phyloP scores from a whole-genome alignment of 2,888 invertebrate species.

The Cryptocephalus moraei region DNA sequence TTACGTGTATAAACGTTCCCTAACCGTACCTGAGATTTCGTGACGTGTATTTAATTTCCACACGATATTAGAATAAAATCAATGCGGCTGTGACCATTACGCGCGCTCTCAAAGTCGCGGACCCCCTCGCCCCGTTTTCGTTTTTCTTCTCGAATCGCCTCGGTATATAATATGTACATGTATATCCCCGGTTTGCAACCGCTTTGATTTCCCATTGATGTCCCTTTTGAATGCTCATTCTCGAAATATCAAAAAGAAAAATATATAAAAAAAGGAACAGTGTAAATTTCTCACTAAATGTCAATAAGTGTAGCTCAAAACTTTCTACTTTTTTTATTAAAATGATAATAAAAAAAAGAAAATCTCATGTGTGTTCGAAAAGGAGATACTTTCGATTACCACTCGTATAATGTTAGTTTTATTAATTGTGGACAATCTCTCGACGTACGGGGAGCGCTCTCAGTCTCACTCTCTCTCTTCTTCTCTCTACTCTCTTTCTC shows the following conservation, averaged over 20 bases:
- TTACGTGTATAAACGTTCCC: slow-evolving; percentile 24
- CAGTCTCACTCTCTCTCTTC: too few species aligned
- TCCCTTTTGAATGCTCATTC: slow-evolving; percentile 21
- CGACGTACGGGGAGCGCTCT: too few species aligned
- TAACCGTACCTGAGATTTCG: slow-evolving; percentile 32
- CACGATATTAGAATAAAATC: slow-evolving; percentile 4
- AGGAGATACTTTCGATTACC: not conserved
- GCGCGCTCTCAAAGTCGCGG: not conserved
- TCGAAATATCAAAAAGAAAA: slow-evolving; percentile 4
- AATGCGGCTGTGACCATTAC: slow-evolving; percentile 10
- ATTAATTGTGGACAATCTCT: too few species aligned
- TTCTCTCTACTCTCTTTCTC: too few species aligned
- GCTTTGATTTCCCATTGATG: slow-evolving; percentile 10
- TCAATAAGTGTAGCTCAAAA: slow-evolving; percentile 39
- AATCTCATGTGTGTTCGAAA: slow-evolving; percentile 28
- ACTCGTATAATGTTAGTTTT: too few species aligned
- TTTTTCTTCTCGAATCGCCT: not conserved
- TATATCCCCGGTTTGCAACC: slow-evolving; percentile 8
- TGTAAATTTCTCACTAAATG: slow-evolving; percentile 34
- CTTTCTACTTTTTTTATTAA: slow-evolving; percentile 31
- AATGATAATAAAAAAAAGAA: slow-evolving; percentile 14
- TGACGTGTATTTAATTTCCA: not conserved
- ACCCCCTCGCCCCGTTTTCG: not conserved
- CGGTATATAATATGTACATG: not conserved
- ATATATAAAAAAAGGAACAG: slow-evolving; percentile 13